Conservation (phyloP, 2,113 vertebrate genomes). For the Centropus unirufus region DNA sequence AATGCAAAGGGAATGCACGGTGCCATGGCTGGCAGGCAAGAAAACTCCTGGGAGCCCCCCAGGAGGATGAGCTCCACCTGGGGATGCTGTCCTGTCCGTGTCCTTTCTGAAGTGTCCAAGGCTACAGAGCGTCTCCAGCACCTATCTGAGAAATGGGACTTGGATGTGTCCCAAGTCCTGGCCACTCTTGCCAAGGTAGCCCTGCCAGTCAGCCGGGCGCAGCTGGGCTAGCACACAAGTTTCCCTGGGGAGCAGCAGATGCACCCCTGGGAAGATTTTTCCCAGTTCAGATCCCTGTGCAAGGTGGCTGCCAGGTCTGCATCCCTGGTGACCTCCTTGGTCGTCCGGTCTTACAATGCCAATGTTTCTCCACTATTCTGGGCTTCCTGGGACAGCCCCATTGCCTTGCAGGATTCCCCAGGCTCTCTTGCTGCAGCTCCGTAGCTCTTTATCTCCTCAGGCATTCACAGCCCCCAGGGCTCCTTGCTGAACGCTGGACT, state of each 20-base stretch:
- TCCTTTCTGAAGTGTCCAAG: neutral
- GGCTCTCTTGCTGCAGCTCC: neutral
- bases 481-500: neutral
- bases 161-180: neutral
- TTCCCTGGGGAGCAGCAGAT: neutral
- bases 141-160: neutral
- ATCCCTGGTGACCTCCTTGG: neutral
- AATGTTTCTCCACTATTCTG: neutral
- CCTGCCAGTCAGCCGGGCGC: neutral
- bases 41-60: neutral
- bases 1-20: neutral
- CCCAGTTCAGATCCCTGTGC: neutral
- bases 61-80: neutral
- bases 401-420: neutral
- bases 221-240: neutral
- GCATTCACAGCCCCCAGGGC: neutral
- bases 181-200: neutral
- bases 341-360: rapidly evolving
- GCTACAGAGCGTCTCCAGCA: neutral
- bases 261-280: neutral
- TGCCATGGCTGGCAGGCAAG: neutral
- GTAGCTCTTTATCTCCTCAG: neutral
- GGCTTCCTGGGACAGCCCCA: neutral
- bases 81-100: neutral
- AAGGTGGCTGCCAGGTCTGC: neutral